phyloP scores from a whole-genome alignment of 1,140 invertebrate species.

The Drosophila elegans region DNA sequence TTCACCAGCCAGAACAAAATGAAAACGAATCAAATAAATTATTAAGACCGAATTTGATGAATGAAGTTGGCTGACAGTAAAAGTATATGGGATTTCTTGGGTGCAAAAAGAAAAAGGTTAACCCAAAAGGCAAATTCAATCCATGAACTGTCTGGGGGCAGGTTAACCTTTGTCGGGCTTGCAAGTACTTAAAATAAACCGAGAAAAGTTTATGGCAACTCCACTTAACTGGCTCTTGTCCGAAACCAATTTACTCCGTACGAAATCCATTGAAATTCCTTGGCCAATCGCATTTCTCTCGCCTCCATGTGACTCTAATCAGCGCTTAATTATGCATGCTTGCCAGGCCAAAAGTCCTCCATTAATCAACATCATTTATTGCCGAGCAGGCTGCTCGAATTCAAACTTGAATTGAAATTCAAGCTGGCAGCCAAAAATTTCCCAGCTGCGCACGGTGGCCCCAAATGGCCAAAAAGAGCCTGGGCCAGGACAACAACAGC shows the following conservation, averaged over 20 bases:
- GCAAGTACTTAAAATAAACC: conserved; percentile 23
- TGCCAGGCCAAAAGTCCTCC: conserved; percentile 43
- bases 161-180: conserved; percentile 3
- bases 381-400: conserved; percentile 54
- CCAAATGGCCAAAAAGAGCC: conserved; percentile 47
- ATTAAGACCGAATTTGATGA: conserved; percentile 38
- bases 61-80: conserved; percentile 23
- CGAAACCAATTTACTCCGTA: neutral
- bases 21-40: conserved; percentile 30
- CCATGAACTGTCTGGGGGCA: conserved; percentile 5
- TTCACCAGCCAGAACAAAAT: conserved; percentile 12
- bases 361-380: conserved; percentile 72
- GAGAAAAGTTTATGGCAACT: conserved; percentile 15
- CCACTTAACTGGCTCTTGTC: conserved; percentile 8
- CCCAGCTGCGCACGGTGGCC: conserved; percentile 21
- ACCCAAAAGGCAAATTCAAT: neutral
- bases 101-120: conserved; percentile 7
- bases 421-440: conserved; percentile 37
- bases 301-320: conserved; percentile 52
- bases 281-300: conserved; percentile 11
- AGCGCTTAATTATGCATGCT: conserved; percentile 62
- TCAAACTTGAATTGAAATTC: conserved; percentile 61
- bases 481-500: conserved; percentile 36
- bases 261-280: conserved; percentile 18
- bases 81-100: conserved; percentile 13